Evolutionary conservation across 2,797 vertebrate species (phyloP).

Genomic region (Eptatretus atami): DNA sequence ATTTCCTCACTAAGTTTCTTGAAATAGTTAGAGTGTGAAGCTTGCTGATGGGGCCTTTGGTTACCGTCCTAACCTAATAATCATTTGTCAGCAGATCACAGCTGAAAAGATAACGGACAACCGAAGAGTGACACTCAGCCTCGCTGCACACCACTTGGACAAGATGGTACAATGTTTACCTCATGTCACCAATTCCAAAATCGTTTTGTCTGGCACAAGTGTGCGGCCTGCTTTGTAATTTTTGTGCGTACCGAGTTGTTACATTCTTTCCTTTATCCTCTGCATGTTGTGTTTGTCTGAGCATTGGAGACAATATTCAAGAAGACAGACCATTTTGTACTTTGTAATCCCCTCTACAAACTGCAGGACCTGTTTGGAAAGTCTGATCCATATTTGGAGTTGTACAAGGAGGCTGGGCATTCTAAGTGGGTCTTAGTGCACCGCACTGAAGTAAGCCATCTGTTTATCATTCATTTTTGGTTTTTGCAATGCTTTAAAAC

Average conservation of each 20-base stretch:
- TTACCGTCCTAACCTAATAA: not conserved
- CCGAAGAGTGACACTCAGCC: slow-evolving; percentile 63
- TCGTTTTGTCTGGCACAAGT: not conserved
- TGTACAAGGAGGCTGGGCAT: slow-evolving; percentile 62
- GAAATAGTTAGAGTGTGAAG: too few relatives aligned
- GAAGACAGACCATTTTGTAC: too few relatives aligned
- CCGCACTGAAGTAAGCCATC: slow-evolving; percentile 25
- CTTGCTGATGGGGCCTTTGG: too few relatives aligned
- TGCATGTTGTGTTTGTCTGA: too few relatives aligned
- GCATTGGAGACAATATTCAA: too few relatives aligned
- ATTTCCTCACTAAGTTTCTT: too few relatives aligned
- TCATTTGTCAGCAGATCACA: slow-evolving; percentile 17
- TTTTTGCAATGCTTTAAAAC: too few relatives aligned
- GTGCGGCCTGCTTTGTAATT: not conserved
- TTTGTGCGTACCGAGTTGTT: not conserved
- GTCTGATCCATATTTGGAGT: slow-evolving; percentile 86
- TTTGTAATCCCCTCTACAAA: slow-evolving; percentile 6
- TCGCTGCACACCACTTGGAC: slow-evolving; percentile 77
- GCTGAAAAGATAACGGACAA: slow-evolving; percentile 92
- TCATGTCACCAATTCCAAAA: not conserved
- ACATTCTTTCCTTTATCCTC: not conserved
- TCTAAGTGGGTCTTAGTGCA: slow-evolving; percentile 95
- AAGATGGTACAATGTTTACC: slow-evolving; percentile 42
- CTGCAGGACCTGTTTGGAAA: slow-evolving; percentile 81
- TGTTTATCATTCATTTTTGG: not conserved